Evolutionary conservation across 2,888 invertebrate genomes (phyloP), one percentile per base, ranked within the genome.

Genomic region (Xestia xanthographa): DNA sequence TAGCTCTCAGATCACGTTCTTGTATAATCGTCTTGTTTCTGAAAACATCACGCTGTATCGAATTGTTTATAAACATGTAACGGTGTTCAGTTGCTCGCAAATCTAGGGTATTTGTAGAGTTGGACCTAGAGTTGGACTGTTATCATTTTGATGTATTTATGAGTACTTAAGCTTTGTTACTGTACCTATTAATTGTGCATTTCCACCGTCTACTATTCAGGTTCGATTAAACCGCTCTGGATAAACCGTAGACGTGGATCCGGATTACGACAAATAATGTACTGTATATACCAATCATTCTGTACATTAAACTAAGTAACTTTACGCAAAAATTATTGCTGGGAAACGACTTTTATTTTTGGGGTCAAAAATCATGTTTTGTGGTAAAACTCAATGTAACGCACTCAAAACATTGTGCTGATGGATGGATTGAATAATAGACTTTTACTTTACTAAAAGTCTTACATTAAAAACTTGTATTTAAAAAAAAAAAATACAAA

Each of bases 11-110:
- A 79, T 76, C 38, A 82, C 82, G 77, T 82, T 75, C 53, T 29
- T 34, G 58, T 69, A 45, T 41, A 71, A 67, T 65, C 60, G 72
- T 34, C 14, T 74, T 82, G 86, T 87, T 86, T 81, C 50, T 70
- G 73, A 60, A 79, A 84, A 87, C 81, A 84, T 75, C 62, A 77
- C 74, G 72, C 48, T 66, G 45, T 56, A 69, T 45, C 12, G 58
- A 50, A 29, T 38, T 73, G 74, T 78, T 86, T 80, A 78, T 76
- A 80, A 86, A 79, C 73, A 72, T 17, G 12, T 12, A 41, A 12
- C 66, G 69, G 71, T 62, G 63, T 63, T 75, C 43, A 34, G 45
- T 68, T 72, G 60, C 68, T 72, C 34, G 58, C 72, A 85, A 86
- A 82, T 79, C 76, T 67, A 72, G 48, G 56, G 34, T 72, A 62